phyloP scores from a whole-genome alignment of 2,888 invertebrate genomes.

The Synergus japonicus region DNA sequence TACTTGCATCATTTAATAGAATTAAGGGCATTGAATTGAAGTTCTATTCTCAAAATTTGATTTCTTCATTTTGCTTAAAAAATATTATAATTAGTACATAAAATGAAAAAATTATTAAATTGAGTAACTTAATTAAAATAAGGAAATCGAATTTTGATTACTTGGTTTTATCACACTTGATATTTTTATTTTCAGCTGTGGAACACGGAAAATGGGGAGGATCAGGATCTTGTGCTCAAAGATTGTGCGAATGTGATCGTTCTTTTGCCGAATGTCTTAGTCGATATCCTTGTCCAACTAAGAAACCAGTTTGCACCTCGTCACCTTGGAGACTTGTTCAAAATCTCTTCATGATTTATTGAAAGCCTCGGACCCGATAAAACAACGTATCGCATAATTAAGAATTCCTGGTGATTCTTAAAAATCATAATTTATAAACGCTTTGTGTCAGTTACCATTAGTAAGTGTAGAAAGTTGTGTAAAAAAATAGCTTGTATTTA shows the following conservation, averaged over 20 bases:
- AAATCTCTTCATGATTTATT: conserved; percentile 83
- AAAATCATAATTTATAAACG: neutral
- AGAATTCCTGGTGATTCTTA: neutral
- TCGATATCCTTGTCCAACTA: conserved; percentile 85
- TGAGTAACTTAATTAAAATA: too few species aligned
- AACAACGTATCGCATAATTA: neutral
- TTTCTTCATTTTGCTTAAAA: too few species aligned
- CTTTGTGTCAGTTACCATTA: conserved; percentile 35
- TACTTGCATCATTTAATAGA: too few species aligned
- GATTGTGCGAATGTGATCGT: conserved; percentile 91
- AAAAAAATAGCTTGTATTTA: conserved; percentile 22
- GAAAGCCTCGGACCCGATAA: conserved; percentile 17
- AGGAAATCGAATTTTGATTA: too few species aligned
- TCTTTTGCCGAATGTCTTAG: conserved; percentile 88
- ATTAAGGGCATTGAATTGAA: too few species aligned
- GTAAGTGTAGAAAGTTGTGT: neutral
- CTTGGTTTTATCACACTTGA: neutral
- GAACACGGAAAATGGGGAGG: conserved; percentile 81
- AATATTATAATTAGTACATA: too few species aligned
- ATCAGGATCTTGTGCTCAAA: conserved; percentile 84
- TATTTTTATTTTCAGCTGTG: conserved; percentile 74
- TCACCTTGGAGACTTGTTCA: conserved; percentile 87
- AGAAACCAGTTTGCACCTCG: conserved; percentile 85
- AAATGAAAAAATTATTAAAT: neutral
- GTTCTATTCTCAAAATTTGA: neutral